Evolutionary conservation across 2,888 invertebrate species (phyloP), one percentile per base, ranked within the genome.

Genomic region (Sycophila texana): DNA sequence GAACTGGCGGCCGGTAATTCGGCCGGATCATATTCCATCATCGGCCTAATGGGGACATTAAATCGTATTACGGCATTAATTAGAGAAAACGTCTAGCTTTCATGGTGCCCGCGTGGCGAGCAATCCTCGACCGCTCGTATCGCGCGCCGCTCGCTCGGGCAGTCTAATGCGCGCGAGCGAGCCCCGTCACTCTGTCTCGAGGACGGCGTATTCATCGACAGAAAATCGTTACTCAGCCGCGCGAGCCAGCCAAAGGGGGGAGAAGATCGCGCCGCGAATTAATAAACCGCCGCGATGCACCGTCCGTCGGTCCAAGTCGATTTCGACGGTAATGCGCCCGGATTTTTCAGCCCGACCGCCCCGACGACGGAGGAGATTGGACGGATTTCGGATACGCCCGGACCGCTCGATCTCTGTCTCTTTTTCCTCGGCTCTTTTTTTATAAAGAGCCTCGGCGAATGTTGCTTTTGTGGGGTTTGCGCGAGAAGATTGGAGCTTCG

Each of bases 201-300:
- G 75, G 66, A 71, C 71, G 30, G 16, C 18, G 67, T 74, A 77
- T 79, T 82, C 65, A 74, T 81, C 76, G 77, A 82, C 82, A 78
- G 81, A 81, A 83, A 83, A 82, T 82, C 80, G 74, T 83, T 82
- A 83, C 65, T 70, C 58, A 7, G 39, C 61, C 68, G 18, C 22
- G 16, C 18, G 39, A 39, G 39, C 39, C 39, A 1, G 10, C 10
- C 39, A 30, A 22, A 18, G 63, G 63, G 26, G 63, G 47, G 57
- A 26, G 22, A 51, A 71, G 71, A 70, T 74, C 70, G 65, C 5
- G 13, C 20, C 20, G 61, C 68, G 77, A 80, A 80, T 80, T 80
- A 70, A 77, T 77, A 73, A 77, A 65, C 76, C 76, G 2, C 30
- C 30, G 30, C 30, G 5, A 13, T 20, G 47, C 57, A 49, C 60